These are phyloP conservation scores for Phania funesta DNA, from an alignment of 2,888 invertebrate species.

Conservation along the genomic window DNA sequence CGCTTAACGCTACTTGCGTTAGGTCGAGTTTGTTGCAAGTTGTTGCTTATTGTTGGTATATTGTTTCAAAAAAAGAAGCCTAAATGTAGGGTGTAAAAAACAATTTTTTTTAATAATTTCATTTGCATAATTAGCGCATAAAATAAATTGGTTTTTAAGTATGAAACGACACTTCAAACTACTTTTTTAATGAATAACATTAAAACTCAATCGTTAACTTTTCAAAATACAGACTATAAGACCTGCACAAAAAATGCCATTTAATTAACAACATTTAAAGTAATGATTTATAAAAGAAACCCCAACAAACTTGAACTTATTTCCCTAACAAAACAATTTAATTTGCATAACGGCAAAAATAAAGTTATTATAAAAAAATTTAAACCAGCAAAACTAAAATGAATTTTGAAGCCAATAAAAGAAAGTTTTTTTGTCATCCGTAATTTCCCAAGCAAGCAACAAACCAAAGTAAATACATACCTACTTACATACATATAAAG, in stretches of 20 bases:
- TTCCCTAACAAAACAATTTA: neutral
- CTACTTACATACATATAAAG: no score
- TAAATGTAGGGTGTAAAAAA: conserved; percentile 2
- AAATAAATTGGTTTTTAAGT: conserved; percentile 61
- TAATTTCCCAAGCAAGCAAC: no score
- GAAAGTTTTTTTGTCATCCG: neutral
- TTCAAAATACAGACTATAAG: neutral
- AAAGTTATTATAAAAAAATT: neutral
- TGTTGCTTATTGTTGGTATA: no score
- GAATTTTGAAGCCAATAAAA: neutral
- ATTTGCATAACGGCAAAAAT: neutral
- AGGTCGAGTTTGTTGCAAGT: no score
- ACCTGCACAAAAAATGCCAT: neutral
- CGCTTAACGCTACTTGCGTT: no score
- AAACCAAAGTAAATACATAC: no score
- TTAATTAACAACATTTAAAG: neutral
- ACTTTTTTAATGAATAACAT: neutral
- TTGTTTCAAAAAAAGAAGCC: neutral
- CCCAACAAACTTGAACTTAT: no score
- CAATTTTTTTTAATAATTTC: neutral
- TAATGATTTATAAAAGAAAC: neutral
- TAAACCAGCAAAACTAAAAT: no score
- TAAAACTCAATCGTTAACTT: neutral
- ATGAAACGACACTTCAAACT: neutral
- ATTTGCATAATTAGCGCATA: conserved; percentile 48